A percentile compares a stretch with the other conserved stretches of the same genome.
Conservation (phyloP, 2,113 vertebrate species). For the Egretta garzetta region DNA sequence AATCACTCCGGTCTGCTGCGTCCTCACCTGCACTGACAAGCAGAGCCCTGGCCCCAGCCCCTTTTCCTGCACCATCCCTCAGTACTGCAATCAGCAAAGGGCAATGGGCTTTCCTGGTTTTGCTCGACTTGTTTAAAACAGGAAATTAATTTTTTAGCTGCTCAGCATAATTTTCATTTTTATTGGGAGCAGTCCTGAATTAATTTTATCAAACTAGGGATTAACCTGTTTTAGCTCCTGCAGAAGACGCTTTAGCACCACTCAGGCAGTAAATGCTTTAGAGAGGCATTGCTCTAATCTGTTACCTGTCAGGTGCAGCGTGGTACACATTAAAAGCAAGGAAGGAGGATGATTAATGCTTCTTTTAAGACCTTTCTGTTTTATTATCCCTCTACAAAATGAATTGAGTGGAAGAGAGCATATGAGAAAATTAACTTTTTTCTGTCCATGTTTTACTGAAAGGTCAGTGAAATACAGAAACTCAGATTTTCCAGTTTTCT, state of each 20-base stretch:
- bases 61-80: neutral
- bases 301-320: neutral
- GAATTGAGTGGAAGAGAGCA: neutral
- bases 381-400: neutral
- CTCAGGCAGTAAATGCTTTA: neutral
- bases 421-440: neutral
- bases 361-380: neutral
- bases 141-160: neutral
- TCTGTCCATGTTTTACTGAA: neutral
- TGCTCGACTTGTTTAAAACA: neutral
- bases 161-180: neutral
- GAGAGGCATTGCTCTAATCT: neutral
- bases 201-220: neutral
- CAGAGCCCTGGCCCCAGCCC: neutral
- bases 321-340: neutral
- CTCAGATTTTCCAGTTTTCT: conserved; percentile 23
- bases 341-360: neutral
- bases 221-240: neutral
- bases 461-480: neutral
- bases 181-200: neutral
- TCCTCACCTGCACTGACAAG: neutral
- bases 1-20: neutral
- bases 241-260: neutral
- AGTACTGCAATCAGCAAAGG: accelerated
- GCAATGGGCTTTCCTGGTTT: neutral